Percentiles rank a stretch among this genome's conserved stretches.
Evolutionary conservation across 2,113 vertebrate genomes (phyloP).

Genomic region (Podiceps cristatus): DNA sequence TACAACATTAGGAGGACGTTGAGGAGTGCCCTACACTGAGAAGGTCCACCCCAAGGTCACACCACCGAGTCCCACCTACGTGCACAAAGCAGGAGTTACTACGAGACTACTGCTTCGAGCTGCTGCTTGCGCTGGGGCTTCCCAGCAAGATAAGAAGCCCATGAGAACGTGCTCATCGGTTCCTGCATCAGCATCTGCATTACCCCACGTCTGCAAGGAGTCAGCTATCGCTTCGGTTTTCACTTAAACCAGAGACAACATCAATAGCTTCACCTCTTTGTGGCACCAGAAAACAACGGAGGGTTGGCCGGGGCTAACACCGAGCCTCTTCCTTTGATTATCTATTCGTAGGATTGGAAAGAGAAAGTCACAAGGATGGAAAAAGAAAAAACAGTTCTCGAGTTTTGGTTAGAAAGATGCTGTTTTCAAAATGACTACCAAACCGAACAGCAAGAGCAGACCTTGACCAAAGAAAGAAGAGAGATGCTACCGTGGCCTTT

Average conservation of each 20-base stretch:
- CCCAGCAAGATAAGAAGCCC: not conserved
- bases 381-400: not conserved
- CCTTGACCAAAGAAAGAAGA: not conserved
- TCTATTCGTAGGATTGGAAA: not conserved
- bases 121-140: not conserved
- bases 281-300: not conserved
- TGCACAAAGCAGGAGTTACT: not conserved
- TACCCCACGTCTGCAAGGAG: not conserved
- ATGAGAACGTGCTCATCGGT: not conserved
- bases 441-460: not conserved
- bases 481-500: not conserved
- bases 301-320: not conserved
- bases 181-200: not conserved
- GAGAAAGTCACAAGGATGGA: fast-evolving
- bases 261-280: not conserved
- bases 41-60: not conserved
- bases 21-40: not conserved
- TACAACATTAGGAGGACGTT: not conserved
- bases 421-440: not conserved
- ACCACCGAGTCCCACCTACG: not conserved
- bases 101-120: not conserved
- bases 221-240: not conserved
- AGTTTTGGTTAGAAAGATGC: not conserved
- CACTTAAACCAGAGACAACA: not conserved
- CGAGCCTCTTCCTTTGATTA: not conserved